Base-by-base conservation (phyloP, 1,140 invertebrate species). In the Heliothis virescens region DNA sequence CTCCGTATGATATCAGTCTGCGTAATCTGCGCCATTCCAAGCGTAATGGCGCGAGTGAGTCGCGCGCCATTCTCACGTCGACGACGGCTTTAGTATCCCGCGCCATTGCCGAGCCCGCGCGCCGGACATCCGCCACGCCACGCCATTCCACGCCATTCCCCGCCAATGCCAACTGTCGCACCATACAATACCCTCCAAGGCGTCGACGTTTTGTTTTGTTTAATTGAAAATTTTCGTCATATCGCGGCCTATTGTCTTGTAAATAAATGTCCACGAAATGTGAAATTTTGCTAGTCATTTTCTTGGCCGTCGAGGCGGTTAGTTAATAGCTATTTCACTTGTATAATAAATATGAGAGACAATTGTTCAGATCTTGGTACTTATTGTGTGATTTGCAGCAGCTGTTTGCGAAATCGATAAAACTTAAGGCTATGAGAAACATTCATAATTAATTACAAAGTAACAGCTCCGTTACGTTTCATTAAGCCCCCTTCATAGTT, bases 151-250 rank as follows among this genome's bases (percentile, higher is more conserved):
- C 80, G 78, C 85, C 82, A 63, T 77, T 72, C 82, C 80, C 82
- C 85, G 82, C 82, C 85, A 74, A 59, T 81, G 85, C 81, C 82
- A 86, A 87, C 86, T 83, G 86, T 86, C 87, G 81, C 78, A 80
- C 83, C 85, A 83, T 67, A 91, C 89, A 92, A 92, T 92, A 86
- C 86, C 79, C 85, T 83, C 81, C 77, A 83, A 84, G 82, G 79
- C 81, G 77, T 52, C 79, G 74, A 79, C 84, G 85, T 91, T 92
- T 91, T 91, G 89, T 91, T 92, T 91, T 86, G 86, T 91, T 91
- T 91, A 92, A 92, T 91, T 88, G 89, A 91, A 91, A 91, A 91
- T 90, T 89, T 91, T 91, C 89, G 87, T 89, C 85, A 90, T 89
- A 91, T 87, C 86, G 74, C 83, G 21, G 2, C 65, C 87, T 81